Evolutionary conservation across 2,888 invertebrate species (phyloP), one percentile per base, ranked within the genome.

Genomic region (Eulithis prunata): DNA sequence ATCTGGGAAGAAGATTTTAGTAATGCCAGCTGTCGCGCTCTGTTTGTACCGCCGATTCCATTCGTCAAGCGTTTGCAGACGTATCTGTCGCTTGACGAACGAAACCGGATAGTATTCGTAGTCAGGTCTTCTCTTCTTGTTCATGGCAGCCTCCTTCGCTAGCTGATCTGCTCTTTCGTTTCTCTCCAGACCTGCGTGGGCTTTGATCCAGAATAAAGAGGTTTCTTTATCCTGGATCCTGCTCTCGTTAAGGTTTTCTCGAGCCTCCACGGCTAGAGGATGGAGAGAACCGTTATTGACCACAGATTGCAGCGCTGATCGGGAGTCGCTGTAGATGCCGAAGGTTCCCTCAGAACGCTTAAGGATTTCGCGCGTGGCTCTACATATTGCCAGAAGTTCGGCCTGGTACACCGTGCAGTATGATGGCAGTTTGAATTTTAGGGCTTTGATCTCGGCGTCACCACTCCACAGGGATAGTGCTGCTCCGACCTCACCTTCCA

Each of bases 361-460:
- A 2, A 21, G 38, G 3, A 61, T 54, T 11, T 46, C 47, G 10
- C 3, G 10, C 1, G 54, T 51, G 1, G 62, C 62, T 13, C 14
- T 32, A 8, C 45, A 45, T 45, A 62, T 41, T n/a, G 62, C 62
- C 41, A 57, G 12, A 8, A 62, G 51, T 43, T 62, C 62, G 6
- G 62, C 62, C 36, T 62, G 62, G n/a, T 52, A 57, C 1, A 57
- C 62, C 28, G 62, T 49, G 28, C 55, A 55, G 38, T 55, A 28
- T 0, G 47, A 41, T 6, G 53, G 8, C 38, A 61, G 38, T 8
- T 61, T 61, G 2, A 61, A 11, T 21, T 54, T 61, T 14, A 47
- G 36, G 47, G 38, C 38, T 38, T 38, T 38, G 38, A 38, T 38
- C 3, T 38, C 38, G 38, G 38, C 38, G 0, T 38, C 38, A 38